Conservation (phyloP, 2,888 invertebrate genomes). For the Caenorhabditis sp. region DNA sequence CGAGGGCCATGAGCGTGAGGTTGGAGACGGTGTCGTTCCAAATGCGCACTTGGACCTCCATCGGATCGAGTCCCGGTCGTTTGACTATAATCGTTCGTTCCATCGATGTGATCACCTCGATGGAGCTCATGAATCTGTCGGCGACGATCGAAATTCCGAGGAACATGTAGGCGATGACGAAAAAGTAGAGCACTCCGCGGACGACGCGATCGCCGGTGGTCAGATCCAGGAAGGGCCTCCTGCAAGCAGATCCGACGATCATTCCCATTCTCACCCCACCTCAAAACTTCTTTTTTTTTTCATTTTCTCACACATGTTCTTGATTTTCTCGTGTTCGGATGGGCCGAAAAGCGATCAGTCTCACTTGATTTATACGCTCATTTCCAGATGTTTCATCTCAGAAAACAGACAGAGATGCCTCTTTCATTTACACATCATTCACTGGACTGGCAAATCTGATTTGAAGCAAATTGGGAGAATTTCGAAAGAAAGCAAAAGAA, state of each 20-base stretch:
- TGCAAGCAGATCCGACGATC: conserved; percentile 50
- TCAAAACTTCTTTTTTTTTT: too few species aligned
- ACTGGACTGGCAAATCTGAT: neutral
- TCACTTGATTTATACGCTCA: conserved; percentile 50
- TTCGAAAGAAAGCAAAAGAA: neutral
- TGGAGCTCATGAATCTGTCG: conserved; percentile 98
- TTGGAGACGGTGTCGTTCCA: conserved; percentile 99
- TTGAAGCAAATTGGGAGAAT: neutral
- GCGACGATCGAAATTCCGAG: conserved; percentile 98
- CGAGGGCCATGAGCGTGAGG: conserved; percentile 95
- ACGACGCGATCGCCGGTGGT: conserved; percentile 68
- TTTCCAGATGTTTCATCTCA: conserved; percentile 45
- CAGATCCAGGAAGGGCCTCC: conserved; percentile 78
- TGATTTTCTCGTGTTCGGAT: conserved; percentile 29
- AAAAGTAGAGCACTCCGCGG: conserved; percentile 91
- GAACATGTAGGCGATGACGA: conserved; percentile 92
- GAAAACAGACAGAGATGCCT: too few species aligned
- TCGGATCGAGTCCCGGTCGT: conserved; percentile 89
- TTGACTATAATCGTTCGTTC: conserved; percentile 94
- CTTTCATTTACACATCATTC: conserved; percentile 50
- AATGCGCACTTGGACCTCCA: conserved; percentile 89
- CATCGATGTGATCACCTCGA: conserved; percentile 94
- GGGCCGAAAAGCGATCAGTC: conserved; percentile 36
- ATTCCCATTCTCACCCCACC: neutral
- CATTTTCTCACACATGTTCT: conserved; percentile 31